Base-by-base conservation (phyloP, 2,797 vertebrate genomes). In the Gouania willdenowi region DNA sequence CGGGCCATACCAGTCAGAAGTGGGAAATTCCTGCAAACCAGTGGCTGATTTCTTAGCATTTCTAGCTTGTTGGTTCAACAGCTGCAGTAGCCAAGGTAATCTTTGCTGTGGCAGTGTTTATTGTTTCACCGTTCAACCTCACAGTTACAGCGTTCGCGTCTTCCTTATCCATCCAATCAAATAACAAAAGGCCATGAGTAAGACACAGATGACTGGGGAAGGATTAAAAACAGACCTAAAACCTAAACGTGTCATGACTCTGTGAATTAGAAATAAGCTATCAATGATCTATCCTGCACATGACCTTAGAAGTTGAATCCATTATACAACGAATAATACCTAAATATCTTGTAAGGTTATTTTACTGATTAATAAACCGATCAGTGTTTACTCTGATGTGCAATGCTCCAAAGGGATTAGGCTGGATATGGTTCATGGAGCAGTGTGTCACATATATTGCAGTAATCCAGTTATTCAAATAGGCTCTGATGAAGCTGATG, bases 51-150 rank as follows among this genome's bases (percentile, higher is more conserved):
- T 62, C 1, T 1, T 15, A 39, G 49, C 19, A 14, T 40, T 56
- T 17, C 24, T 7, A 59, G 32, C 27, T 58, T 57, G 41, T 68
- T 45, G 25, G 45, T 53, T 66, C 45, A 73, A 48, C 13, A 10
- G 53, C 50, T 31, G 22, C 4, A 1, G 45, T 8, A 38, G 59
- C 59, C 72, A 72, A 66, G 66, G 46, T 41, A 54, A 60, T 60
- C 24, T 32, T 30, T 43, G 33, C 33, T 40, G 50, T 15, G 19
- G 24, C 53, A 66, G 32, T 52, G 57, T 76, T 76, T 63, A 64
- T 64, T 67, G 42, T 71, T 69, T 47, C 40, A 63, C 28, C 31
- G 13, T 23, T 54, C 15, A 53, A 40, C 45, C 34, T 6, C 20
- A 47, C 8, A 34, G 21, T 46, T 18, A 42, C 25, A 47, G 31